These are phyloP conservation scores for Hormaphis cornu DNA, from an alignment of 1,140 invertebrate genomes.

Conservation along the genomic window DNA sequence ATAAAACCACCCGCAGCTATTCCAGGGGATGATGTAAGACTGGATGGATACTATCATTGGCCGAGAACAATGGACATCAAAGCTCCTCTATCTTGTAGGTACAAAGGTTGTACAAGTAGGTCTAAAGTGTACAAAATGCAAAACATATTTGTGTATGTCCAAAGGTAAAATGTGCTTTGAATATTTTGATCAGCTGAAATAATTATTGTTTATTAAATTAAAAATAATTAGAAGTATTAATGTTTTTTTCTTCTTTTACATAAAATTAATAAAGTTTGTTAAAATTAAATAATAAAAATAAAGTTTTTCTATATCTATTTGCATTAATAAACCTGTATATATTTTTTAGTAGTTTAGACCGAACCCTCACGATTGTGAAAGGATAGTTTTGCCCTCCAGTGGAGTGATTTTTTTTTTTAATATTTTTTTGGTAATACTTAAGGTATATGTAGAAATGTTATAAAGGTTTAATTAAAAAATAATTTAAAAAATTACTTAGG, in stretches of 20 bases:
- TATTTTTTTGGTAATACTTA: not conserved
- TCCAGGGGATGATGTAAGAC: not conserved
- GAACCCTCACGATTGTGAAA: not conserved
- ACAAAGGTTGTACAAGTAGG: not conserved
- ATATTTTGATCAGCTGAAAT: not conserved
- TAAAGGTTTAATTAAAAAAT: not conserved
- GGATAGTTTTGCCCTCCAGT: not conserved
- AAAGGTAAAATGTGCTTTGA: not conserved
- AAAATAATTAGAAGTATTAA: not conserved
- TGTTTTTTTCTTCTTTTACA: too few species aligned
- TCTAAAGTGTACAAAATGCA: not conserved
- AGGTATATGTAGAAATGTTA: not conserved
- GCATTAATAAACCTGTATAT: too few species aligned
- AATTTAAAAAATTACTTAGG: not conserved
- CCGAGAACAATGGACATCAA: not conserved
- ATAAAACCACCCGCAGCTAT: too few species aligned
- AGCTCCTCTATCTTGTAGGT: not conserved
- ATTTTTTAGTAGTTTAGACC: too few species aligned
- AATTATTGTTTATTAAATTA: not conserved
- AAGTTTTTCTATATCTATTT: too few species aligned
- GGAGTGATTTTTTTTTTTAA: not conserved
- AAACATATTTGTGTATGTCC: not conserved
- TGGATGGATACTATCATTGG: not conserved
- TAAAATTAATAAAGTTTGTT: too few species aligned
- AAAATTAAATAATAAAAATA: not conserved